Conservation (phyloP, 2,888 invertebrate species). For the Rhagonycha fulva region DNA sequence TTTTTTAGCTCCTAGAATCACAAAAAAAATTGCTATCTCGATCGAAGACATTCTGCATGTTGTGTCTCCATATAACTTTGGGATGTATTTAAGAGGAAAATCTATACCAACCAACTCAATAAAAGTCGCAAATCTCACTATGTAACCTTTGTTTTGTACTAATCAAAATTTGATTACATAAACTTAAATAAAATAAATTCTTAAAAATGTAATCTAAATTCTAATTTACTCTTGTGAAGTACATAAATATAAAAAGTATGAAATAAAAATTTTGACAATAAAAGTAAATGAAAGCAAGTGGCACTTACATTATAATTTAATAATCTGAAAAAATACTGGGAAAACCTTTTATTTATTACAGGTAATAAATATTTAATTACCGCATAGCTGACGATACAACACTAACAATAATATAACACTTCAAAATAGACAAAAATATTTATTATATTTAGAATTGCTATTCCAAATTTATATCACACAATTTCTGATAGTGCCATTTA, state of each 20-base stretch:
- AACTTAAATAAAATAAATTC: neutral
- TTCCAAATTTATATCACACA: conserved; percentile 37
- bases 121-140: neutral
- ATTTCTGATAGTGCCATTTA: conserved; percentile 19
- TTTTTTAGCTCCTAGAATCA: too few species aligned
- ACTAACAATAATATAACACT: conserved; percentile 24
- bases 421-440: conserved; percentile 36
- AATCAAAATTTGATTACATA: neutral
- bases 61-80: too few species aligned
- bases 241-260: neutral
- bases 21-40: too few species aligned
- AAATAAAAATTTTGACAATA: conserved; percentile 1
- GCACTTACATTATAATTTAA: neutral
- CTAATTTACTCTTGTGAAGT: neutral
- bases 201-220: neutral
- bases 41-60: too few species aligned
- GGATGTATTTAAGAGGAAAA: neutral
- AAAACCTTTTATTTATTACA: conserved; percentile 20
- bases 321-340: neutral
- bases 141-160: neutral
- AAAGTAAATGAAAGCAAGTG: neutral
- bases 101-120: neutral
- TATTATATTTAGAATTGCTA: conserved; percentile 34
- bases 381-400: conserved; percentile 17
- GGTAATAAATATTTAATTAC: conserved; percentile 17